Conservation (phyloP, 2,113 vertebrate species). For the Neolamprologus variostigma region DNA sequence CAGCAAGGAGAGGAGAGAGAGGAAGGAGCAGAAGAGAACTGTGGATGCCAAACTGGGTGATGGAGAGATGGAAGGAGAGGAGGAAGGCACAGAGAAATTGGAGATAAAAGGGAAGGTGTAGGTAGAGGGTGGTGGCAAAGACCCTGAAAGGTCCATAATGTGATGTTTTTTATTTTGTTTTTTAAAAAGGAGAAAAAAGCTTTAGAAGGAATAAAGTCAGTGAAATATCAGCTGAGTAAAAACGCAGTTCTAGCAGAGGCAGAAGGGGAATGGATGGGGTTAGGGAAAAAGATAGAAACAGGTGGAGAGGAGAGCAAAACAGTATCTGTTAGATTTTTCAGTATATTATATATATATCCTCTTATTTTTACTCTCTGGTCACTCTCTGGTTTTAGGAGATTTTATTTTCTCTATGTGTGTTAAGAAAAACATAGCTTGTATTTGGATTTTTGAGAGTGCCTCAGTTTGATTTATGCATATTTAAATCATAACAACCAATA, state of each 20-base stretch:
- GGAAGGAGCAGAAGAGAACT: slow-evolving; percentile 72
- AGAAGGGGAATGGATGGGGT: neutral
- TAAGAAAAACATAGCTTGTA: neutral
- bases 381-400: neutral
- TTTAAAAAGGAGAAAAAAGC: neutral
- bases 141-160: slow-evolving; percentile 63
- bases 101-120: slow-evolving; percentile 39
- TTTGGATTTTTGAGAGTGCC: neutral
- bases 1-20: slow-evolving; percentile 75
- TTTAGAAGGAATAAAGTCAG: neutral
- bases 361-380: neutral
- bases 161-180: neutral
- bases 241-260: neutral
- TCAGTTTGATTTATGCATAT: neutral
- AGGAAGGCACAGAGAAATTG: slow-evolving; percentile 57
- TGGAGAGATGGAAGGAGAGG: slow-evolving; percentile 59
- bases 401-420: neutral
- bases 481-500: slow-evolving; percentile 1
- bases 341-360: neutral
- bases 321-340: slow-evolving; percentile 1
- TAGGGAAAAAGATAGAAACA: neutral
- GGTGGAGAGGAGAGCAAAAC: neutral
- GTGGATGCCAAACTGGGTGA: slow-evolving; percentile 72
- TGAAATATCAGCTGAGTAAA: neutral
- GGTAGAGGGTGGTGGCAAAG: slow-evolving; percentile 47